Conservation (phyloP, 2,113 vertebrate species). For the Heloderma charlesbogerti region DNA sequence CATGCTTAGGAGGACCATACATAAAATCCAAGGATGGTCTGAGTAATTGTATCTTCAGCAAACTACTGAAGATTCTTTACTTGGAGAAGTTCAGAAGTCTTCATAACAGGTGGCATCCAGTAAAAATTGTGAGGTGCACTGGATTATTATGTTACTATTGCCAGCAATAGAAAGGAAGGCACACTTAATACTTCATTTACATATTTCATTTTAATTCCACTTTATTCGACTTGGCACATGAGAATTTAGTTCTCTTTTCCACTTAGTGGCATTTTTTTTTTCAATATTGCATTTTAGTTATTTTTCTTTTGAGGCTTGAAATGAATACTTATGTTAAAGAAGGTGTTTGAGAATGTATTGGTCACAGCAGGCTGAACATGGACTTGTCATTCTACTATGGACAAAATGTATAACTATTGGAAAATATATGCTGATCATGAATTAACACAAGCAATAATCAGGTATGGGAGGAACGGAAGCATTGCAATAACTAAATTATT, state of each 20-base stretch:
- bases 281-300: background rate
- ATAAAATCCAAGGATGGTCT: too few species aligned
- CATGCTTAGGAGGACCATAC: too few species aligned
- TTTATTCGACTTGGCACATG: background rate
- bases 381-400: background rate
- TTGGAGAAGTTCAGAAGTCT: background rate
- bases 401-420: background rate
- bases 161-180: background rate
- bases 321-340: background rate
- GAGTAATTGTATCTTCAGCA: background rate
- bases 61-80: background rate
- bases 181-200: background rate
- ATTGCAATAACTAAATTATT: background rate
- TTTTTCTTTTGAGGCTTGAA: background rate
- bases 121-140: background rate
- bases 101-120: background rate
- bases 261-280: background rate
- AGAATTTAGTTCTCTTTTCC: background rate
- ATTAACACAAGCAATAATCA: conserved; percentile 4
- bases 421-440: background rate
- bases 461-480: background rate
- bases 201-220: background rate
- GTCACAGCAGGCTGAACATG: background rate
- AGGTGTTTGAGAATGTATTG: background rate
- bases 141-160: background rate